Percentiles rank a stretch among this genome's conserved stretches.
Conservation (phyloP, 2,113 vertebrate genomes). For the Lophotis ruficrista region DNA sequence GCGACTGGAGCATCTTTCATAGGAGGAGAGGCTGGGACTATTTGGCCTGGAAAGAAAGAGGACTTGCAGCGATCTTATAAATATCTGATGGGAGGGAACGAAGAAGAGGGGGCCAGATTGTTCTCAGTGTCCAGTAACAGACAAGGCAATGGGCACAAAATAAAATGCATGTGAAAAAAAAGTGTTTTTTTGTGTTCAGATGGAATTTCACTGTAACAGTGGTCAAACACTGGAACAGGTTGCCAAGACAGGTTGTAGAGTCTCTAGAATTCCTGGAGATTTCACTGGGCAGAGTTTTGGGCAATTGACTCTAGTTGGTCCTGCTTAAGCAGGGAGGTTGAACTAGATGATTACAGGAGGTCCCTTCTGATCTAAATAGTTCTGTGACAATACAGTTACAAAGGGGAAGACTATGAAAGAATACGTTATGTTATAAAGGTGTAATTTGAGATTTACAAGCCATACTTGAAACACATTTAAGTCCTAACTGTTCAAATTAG, state of each 20-base stretch:
- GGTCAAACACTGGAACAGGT: neutral
- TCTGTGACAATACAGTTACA: neutral
- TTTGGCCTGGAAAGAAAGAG: neutral
- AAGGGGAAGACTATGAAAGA: neutral
- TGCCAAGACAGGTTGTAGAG: neutral
- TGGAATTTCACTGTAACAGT: neutral
- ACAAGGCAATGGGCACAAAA: neutral
- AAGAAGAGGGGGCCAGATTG: neutral
- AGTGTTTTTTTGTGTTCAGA: too few species aligned
- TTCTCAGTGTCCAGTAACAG: neutral
- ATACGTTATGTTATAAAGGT: neutral
- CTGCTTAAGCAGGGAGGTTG: neutral
- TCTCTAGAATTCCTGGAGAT: neutral
- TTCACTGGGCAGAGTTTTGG: neutral
- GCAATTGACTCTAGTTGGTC: neutral
- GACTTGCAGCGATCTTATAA: neutral
- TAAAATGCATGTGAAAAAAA: accelerated
- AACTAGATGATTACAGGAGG: neutral
- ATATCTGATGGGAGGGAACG: neutral
- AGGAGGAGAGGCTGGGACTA: neutral
- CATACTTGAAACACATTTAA: neutral
- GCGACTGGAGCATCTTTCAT: neutral
- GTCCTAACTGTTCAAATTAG: neutral
- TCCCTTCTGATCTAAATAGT: neutral
- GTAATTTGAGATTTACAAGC: neutral